A percentile compares a stretch with the other conserved stretches of the same genome.
These are phyloP conservation scores for Anthopleura sola DNA, from an alignment of 64 coral and sea anemone species.

Conservation along the genomic window DNA sequence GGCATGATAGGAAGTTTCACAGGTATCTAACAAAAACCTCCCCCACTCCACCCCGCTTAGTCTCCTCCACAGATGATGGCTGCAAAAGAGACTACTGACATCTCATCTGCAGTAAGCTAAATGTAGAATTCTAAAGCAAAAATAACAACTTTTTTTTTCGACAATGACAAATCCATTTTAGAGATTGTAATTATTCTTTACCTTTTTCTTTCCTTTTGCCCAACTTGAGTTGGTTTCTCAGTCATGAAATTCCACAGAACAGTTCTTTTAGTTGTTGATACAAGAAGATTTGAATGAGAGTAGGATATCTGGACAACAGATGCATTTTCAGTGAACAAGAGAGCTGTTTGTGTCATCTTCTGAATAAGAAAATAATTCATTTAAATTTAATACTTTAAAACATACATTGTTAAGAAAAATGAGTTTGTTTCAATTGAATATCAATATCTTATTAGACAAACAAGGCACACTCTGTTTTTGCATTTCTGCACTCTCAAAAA, in stretches of 20 bases:
- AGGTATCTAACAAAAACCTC: too few relatives aligned
- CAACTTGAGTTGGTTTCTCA: constrained; percentile 68
- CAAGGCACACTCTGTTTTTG: too few relatives aligned
- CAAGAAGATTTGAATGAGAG: constrained; percentile 61
- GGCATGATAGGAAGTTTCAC: too few relatives aligned
- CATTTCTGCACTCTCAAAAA: too few relatives aligned
- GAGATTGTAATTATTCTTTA: background rate
- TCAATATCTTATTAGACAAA: too few relatives aligned
- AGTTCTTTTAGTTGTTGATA: constrained; percentile 63
- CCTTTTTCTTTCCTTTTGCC: constrained; percentile 94
- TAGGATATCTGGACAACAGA: constrained; percentile 73
- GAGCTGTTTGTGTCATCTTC: constrained; percentile 56
- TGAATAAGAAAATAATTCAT: constrained; percentile 20
- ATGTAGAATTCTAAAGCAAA: background rate
- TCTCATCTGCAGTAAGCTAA: too few relatives aligned
- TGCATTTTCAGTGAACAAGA: constrained; percentile 64
- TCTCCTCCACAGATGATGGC: too few relatives aligned
- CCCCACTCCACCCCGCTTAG: too few relatives aligned
- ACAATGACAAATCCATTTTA: background rate
- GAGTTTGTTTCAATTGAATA: too few relatives aligned
- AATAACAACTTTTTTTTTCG: background rate
- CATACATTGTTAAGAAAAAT: too few relatives aligned
- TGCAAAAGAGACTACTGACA: too few relatives aligned
- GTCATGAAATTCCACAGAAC: constrained; percentile 50
- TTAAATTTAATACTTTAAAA: background rate